Evolutionary conservation across 2,113 vertebrate species (phyloP).

Genomic region (Varanus komodoensis): DNA sequence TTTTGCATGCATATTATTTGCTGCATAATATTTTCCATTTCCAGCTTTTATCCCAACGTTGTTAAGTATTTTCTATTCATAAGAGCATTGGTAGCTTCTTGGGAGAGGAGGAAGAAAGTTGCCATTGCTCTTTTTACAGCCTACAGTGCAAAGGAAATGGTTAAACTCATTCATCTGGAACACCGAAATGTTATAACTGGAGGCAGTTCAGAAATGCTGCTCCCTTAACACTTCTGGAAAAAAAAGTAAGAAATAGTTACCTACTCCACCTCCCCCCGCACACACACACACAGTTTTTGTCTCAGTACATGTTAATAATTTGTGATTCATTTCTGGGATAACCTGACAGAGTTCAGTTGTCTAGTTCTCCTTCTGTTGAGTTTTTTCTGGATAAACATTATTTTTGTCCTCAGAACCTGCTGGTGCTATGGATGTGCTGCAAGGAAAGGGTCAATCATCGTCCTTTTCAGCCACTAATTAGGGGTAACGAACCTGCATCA

Average conservation of each 20-base stretch:
- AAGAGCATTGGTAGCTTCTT: conserved; percentile 50
- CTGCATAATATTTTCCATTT: conserved; percentile 51
- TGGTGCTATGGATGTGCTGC: neutral
- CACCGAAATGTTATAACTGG: neutral
- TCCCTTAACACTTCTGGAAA: conserved; percentile 27
- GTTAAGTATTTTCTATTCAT: conserved; percentile 44
- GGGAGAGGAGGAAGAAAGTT: neutral
- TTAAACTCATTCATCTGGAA: conserved; percentile 28
- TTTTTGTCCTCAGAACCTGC: neutral
- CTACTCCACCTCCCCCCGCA: conserved; percentile 14
- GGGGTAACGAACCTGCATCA: neutral
- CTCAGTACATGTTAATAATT: neutral
- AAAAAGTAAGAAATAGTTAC: conserved; percentile 47
- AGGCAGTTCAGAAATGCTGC: conserved; percentile 5
- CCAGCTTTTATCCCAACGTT: conserved; percentile 48
- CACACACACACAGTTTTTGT: neutral
- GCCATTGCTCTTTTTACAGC: conserved; percentile 56
- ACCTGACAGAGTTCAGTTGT: neutral
- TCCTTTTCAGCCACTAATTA: neutral
- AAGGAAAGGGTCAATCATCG: neutral
- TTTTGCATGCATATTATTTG: conserved; percentile 52
- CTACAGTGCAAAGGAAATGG: conserved; percentile 44
- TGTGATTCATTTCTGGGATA: neutral
- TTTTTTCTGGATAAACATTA: neutral
- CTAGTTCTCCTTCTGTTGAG: neutral